Percentiles rank a stretch among this genome's conserved stretches.
Evolutionary conservation across 2,113 vertebrate species (phyloP).

Genomic region (Panthera uncia): DNA sequence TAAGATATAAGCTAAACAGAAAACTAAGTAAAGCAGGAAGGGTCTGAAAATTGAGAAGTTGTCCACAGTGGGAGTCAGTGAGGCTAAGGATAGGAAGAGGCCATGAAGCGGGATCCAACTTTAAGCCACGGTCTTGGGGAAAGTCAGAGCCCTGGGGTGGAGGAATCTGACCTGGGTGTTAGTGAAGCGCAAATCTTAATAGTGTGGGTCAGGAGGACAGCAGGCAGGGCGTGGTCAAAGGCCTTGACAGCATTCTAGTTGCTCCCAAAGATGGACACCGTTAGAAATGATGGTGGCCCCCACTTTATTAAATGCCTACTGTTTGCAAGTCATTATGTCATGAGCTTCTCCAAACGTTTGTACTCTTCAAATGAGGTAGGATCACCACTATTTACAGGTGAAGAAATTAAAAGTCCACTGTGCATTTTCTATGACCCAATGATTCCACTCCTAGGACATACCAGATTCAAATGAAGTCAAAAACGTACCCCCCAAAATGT

Average conservation of each 20-base stretch:
- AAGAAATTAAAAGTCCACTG: neutral
- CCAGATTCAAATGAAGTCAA: neutral
- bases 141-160: neutral
- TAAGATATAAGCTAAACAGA: neutral
- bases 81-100: neutral
- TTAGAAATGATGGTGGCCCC: neutral
- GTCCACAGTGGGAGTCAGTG: neutral
- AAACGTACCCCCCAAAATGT: neutral
- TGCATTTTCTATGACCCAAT: neutral
- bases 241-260: rapidly evolving
- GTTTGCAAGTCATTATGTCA: neutral
- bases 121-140: neutral
- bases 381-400: no score
- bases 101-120: neutral
- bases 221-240: neutral
- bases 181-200: neutral
- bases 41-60: neutral
- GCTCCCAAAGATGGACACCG: neutral
- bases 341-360: neutral
- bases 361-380: neutral
- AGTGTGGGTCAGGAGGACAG: neutral
- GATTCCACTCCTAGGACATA: neutral
- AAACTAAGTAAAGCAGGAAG: neutral
- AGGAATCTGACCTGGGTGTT: neutral
- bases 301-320: neutral